These are phyloP conservation scores for Myodes glareolus DNA, from an alignment of 2,113 vertebrate species.

Conservation along the genomic window DNA sequence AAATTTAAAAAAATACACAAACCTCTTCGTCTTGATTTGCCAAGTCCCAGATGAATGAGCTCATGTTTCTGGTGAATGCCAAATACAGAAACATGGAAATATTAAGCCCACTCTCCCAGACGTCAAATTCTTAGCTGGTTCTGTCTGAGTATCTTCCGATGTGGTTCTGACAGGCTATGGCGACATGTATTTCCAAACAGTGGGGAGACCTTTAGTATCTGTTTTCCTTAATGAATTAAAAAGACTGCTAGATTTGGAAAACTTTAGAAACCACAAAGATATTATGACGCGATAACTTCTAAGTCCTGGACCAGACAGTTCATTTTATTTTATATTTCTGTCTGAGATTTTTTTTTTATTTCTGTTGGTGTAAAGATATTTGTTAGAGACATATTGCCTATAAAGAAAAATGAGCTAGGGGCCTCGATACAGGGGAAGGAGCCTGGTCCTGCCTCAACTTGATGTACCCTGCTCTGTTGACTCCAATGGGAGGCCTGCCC, in stretches of 20 bases:
- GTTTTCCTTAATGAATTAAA: constrained; percentile 56
- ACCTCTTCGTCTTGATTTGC: constrained; percentile 9
- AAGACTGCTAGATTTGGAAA: constrained; percentile 7
- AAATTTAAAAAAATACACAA: constrained; percentile 22
- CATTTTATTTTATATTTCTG: neutral
- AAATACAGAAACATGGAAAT: neutral
- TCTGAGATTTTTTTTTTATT: neutral
- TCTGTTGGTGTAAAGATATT: constrained; percentile 3
- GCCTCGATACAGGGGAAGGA: no score
- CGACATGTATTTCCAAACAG: neutral
- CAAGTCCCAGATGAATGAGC: constrained; percentile 40
- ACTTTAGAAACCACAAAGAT: constrained; percentile 38
- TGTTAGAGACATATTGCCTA: neutral
- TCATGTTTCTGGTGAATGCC: neutral
- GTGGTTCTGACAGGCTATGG: neutral
- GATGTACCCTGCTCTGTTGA: no score
- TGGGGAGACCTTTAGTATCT: neutral
- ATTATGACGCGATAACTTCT: neutral
- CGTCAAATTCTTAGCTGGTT: neutral
- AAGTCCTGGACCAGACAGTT: neutral
- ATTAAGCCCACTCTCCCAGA: constrained; percentile 17
- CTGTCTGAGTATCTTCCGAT: neutral
- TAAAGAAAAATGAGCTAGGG: constrained; percentile 1
- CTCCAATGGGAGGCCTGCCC: no score
- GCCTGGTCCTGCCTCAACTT: no score